These are phyloP conservation scores for Ischnura elegans DNA, from an alignment of 2,888 invertebrate genomes.

Conservation along the genomic window DNA sequence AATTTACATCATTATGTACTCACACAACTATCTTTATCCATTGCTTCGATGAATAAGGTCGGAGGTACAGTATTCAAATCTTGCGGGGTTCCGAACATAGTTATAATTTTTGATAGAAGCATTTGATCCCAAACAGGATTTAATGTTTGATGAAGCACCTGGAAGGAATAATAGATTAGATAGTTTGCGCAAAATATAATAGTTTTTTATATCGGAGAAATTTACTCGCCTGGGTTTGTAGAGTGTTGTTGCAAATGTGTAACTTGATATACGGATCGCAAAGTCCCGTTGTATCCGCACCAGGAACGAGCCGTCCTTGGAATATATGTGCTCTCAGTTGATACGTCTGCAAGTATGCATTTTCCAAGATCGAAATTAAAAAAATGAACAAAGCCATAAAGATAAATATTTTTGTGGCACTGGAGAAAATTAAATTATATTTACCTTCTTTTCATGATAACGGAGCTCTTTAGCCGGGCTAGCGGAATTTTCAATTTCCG, in stretches of 20 bases:
- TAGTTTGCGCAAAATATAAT: not conserved
- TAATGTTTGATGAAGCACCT: slow-evolving; percentile 78
- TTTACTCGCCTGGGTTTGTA: not conserved
- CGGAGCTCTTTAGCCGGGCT: not conserved
- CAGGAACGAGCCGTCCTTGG: slow-evolving; percentile 83
- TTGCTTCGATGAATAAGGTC: slow-evolving; percentile 77
- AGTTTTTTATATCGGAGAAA: not conserved
- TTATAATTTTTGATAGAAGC: slow-evolving; percentile 78
- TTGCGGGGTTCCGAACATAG: slow-evolving; percentile 76
- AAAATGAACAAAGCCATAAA: not conserved
- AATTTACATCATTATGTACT: not conserved
- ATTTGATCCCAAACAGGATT: slow-evolving; percentile 83
- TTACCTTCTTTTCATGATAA: slow-evolving; percentile 3
- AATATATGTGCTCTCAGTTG: slow-evolving; percentile 84
- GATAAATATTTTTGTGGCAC: not conserved
- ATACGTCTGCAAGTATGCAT: slow-evolving; percentile 78
- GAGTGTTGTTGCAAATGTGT: slow-evolving; percentile 18
- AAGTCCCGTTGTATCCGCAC: slow-evolving; percentile 79
- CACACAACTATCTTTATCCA: slow-evolving; percentile 77
- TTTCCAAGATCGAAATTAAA: not conserved
- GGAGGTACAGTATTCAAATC: slow-evolving; percentile 77
- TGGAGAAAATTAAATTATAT: not conserved
- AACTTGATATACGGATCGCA: slow-evolving; percentile 80
- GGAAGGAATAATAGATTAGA: not conserved
- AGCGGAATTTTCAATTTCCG: not conserved